Conservation (phyloP, 2,888 invertebrate genomes). For the Rutpela maculata region DNA sequence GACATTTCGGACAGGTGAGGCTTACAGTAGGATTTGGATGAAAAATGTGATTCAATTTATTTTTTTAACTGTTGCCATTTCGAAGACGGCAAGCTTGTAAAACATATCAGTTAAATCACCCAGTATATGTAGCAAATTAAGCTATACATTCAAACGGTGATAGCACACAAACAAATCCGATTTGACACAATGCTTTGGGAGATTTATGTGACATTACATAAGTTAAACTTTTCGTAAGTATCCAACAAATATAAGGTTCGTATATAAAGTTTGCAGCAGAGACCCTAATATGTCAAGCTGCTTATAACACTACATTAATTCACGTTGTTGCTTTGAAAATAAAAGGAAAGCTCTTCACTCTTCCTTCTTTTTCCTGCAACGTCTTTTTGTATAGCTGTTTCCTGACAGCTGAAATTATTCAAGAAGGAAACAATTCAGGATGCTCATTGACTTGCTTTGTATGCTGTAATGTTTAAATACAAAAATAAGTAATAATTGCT, state of each 20-base stretch:
- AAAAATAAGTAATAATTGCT: constrained; percentile 17
- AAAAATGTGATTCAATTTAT: constrained; percentile 16
- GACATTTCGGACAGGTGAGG: background rate
- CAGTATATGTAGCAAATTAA: constrained; percentile 24
- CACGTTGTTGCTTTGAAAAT: constrained; percentile 51
- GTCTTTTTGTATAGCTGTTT: constrained; percentile 31
- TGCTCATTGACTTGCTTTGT: constrained; percentile 9
- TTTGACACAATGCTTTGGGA: constrained; percentile 47
- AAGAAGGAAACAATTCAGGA: constrained; percentile 7
- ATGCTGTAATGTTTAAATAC: background rate
- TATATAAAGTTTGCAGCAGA: constrained; percentile 53
- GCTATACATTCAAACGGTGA: constrained; percentile 26
- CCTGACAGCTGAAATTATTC: constrained; percentile 15
- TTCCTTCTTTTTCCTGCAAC: constrained; percentile 45
- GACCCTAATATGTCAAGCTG: constrained; percentile 57
- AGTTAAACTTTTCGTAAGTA: constrained; percentile 57
- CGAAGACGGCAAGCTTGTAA: constrained; percentile 16
- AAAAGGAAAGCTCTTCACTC: constrained; percentile 39
- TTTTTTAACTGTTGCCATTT: constrained; percentile 7
- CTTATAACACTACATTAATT: constrained; percentile 57
- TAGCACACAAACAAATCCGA: constrained; percentile 42
- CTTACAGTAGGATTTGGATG: constrained; percentile 6
- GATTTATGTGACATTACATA: constrained; percentile 54
- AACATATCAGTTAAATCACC: constrained; percentile 20
- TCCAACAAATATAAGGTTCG: constrained; percentile 52